Conservation (phyloP, 2,113 vertebrate genomes). For the Aviceda subcristata region DNA sequence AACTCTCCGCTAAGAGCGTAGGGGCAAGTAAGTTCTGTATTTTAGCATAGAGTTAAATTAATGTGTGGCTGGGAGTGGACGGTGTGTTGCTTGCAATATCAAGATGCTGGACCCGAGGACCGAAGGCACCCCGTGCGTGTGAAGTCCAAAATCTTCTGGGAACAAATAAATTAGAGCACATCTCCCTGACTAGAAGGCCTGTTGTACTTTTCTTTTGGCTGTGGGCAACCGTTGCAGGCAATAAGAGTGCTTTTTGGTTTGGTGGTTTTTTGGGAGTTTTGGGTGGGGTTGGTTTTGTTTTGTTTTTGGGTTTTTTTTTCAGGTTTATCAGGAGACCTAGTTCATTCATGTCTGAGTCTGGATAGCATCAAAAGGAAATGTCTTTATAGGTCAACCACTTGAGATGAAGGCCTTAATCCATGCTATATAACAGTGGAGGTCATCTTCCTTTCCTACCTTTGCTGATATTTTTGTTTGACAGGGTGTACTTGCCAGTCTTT, state of each 20-base stretch:
- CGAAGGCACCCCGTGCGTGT: fast-evolving
- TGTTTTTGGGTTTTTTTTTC: too few relatives aligned
- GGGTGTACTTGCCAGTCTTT: neutral
- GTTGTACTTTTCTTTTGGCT: neutral
- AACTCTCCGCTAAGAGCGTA: neutral
- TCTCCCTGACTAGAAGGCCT: neutral
- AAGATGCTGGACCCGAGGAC: neutral
- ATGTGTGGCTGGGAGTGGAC: neutral
- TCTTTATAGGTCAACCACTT: neutral
- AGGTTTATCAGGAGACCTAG: neutral
- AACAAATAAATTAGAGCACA: neutral
- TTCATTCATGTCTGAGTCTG: neutral
- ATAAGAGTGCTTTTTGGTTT: too few relatives aligned
- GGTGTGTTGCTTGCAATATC: too few relatives aligned
- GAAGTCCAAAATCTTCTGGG: neutral
- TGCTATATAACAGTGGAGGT: neutral
- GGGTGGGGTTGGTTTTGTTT: too few relatives aligned
- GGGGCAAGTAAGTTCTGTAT: neutral
- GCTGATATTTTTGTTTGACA: neutral
- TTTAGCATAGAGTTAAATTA: neutral
- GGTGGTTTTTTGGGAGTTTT: neutral
- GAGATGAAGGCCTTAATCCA: neutral
- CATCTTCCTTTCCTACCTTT: neutral
- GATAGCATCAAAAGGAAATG: neutral
- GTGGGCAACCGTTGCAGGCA: neutral